phyloP scores from a whole-genome alignment of 2,888 invertebrate species.

The Hemistola chrysoprasaria region DNA sequence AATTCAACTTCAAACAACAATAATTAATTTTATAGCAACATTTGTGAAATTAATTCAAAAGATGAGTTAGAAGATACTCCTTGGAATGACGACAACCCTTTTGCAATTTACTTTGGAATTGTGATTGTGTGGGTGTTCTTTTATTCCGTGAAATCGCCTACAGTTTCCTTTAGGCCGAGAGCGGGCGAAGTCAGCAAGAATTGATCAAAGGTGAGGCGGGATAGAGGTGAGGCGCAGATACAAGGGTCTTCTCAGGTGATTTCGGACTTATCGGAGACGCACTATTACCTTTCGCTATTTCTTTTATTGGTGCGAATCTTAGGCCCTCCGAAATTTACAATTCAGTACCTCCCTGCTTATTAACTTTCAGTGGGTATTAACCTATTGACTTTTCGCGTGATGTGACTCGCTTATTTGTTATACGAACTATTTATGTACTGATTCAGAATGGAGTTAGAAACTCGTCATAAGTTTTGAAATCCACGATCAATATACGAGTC shows the following conservation, averaged over 20 bases:
- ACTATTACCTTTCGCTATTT: slow-evolving; percentile 14
- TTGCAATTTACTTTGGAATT: slow-evolving; percentile 1
- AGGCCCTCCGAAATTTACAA: background rate
- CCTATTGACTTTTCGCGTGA: too few relatives aligned
- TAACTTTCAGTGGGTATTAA: too few relatives aligned
- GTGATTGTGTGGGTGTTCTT: slow-evolving; percentile 11
- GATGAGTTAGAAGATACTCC: background rate
- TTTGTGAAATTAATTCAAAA: too few relatives aligned
- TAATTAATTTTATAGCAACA: too few relatives aligned
- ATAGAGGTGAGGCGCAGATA: slow-evolving; percentile 28
- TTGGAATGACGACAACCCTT: slow-evolving; percentile 7
- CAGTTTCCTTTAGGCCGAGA: slow-evolving; percentile 24
- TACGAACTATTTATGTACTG: too few relatives aligned
- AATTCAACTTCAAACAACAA: too few relatives aligned
- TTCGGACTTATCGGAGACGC: slow-evolving; percentile 15
- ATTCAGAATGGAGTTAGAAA: too few relatives aligned
- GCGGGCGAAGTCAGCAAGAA: slow-evolving; percentile 31
- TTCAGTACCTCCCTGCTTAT: too few relatives aligned
- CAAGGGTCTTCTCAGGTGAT: slow-evolving; percentile 28
- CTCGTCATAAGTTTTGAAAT: too few relatives aligned
- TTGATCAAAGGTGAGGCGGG: slow-evolving; percentile 32
- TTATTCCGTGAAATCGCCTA: slow-evolving; percentile 17
- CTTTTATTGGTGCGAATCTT: slow-evolving; percentile 7
- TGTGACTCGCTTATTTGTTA: too few relatives aligned
- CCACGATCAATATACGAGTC: too few relatives aligned